Conservation (phyloP, 1,140 invertebrate genomes). For the Hermetia illucens region DNA sequence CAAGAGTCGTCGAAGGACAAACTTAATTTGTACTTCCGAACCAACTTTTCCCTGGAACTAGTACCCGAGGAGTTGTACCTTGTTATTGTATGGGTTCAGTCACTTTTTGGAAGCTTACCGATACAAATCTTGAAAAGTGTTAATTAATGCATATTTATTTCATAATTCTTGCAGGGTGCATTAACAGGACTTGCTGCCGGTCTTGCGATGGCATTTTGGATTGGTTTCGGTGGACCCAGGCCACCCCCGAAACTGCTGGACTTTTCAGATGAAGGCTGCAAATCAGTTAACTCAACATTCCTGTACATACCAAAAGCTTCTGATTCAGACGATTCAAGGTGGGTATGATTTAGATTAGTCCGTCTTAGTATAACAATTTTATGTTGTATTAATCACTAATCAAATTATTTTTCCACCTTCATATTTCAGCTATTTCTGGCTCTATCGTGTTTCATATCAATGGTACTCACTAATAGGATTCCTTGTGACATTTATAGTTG, state of each 20-base stretch:
- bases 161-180: constrained; percentile 46
- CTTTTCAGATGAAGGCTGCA: constrained; percentile 41
- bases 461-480: constrained; percentile 68
- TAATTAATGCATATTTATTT: not conserved
- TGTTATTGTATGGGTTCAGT: too few relatives aligned
- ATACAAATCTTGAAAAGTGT: not conserved
- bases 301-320: constrained; percentile 7
- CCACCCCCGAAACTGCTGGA: constrained; percentile 42
- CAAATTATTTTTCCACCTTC: too few relatives aligned
- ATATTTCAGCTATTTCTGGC: constrained; percentile 41
- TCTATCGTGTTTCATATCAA: constrained; percentile 74
- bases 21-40: too few relatives aligned
- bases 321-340: not conserved
- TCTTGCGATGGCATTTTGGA: constrained; percentile 61
- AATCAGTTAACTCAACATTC: constrained; percentile 2
- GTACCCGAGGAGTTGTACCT: too few relatives aligned
- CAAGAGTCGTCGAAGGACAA: too few relatives aligned
- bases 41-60: too few relatives aligned
- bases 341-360: not conserved
- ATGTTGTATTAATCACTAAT: constrained; percentile 23
- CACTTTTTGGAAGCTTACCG: not conserved
- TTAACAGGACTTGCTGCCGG: constrained; percentile 47
- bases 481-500: constrained; percentile 45
- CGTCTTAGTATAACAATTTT: constrained; percentile 9
- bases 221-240: constrained; percentile 70